A percentile compares a stretch with the other conserved stretches of the same genome.
These are phyloP conservation scores for Cosmia trapezina DNA, from an alignment of 2,888 invertebrate genomes.

Conservation along the genomic window DNA sequence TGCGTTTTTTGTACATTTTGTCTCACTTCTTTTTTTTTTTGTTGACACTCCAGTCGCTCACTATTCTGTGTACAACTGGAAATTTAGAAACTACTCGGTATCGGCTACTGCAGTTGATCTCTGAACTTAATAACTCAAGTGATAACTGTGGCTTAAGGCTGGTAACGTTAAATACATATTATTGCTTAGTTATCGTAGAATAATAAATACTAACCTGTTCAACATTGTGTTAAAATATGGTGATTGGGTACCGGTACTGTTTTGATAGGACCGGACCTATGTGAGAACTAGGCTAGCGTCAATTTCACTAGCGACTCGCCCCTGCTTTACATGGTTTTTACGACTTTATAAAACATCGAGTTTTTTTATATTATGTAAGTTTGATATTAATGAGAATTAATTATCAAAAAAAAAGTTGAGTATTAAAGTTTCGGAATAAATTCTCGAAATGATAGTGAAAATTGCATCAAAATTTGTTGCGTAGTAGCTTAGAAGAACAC, in stretches of 20 bases:
- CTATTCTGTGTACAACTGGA: conserved; percentile 26
- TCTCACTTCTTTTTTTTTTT: too few relatives aligned
- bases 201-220: conserved; percentile 29
- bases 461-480: background rate
- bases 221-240: conserved; percentile 13
- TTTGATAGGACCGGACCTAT: background rate
- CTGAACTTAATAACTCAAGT: conserved; percentile 58
- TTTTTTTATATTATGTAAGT: background rate
- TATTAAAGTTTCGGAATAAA: background rate
- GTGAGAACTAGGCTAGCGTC: background rate
- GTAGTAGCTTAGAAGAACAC: background rate
- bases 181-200: conserved; percentile 25
- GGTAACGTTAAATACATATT: conserved; percentile 15
- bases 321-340: too few relatives aligned
- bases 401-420: too few relatives aligned
- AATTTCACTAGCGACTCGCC: background rate
- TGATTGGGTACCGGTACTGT: background rate
- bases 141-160: conserved; percentile 39
- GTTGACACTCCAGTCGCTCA: conserved; percentile 5
- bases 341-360: background rate
- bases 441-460: background rate
- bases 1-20: too few relatives aligned
- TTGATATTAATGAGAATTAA: too few relatives aligned
- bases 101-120: conserved; percentile 55
- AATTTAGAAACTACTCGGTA: conserved; percentile 43